These are phyloP conservation scores for Drosophila insularis DNA, from an alignment of 1,140 invertebrate species.

Conservation along the genomic window DNA sequence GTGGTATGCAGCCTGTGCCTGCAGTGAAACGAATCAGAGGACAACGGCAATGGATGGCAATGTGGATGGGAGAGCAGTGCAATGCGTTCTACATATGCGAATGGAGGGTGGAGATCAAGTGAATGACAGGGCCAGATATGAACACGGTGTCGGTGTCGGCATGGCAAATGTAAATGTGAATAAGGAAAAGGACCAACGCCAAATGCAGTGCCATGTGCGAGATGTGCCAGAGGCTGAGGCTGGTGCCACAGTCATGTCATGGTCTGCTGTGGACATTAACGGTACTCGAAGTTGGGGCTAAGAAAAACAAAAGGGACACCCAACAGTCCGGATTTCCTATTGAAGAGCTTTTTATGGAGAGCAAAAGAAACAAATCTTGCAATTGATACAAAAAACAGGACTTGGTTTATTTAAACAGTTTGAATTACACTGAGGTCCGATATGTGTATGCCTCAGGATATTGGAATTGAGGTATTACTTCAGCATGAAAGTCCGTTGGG, in stretches of 20 bases:
- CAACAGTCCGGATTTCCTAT: not conserved
- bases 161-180: slow-evolving; percentile 1
- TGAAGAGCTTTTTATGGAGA: not conserved
- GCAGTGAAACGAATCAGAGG: slow-evolving; percentile 11
- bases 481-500: too few species aligned
- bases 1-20: slow-evolving; percentile 62
- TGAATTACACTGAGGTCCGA: too few species aligned
- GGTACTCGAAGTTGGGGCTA: slow-evolving; percentile 67
- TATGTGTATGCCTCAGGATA: too few species aligned
- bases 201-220: not conserved
- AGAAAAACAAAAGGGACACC: not conserved
- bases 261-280: slow-evolving; percentile 63
- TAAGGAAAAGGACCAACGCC: not conserved
- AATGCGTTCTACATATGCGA: slow-evolving; percentile 41
- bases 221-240: slow-evolving; percentile 12
- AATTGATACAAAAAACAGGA: too few species aligned
- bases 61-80: not conserved
- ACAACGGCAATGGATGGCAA: slow-evolving; percentile 1
- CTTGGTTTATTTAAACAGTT: too few species aligned
- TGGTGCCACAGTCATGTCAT: slow-evolving; percentile 55
- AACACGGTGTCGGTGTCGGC: not conserved
- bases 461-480: too few species aligned
- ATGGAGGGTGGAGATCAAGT: not conserved
- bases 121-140: not conserved
- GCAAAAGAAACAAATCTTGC: not conserved